Base-by-base conservation (phyloP, 2,888 invertebrate genomes). In the Cataglyphis cursor region DNA sequence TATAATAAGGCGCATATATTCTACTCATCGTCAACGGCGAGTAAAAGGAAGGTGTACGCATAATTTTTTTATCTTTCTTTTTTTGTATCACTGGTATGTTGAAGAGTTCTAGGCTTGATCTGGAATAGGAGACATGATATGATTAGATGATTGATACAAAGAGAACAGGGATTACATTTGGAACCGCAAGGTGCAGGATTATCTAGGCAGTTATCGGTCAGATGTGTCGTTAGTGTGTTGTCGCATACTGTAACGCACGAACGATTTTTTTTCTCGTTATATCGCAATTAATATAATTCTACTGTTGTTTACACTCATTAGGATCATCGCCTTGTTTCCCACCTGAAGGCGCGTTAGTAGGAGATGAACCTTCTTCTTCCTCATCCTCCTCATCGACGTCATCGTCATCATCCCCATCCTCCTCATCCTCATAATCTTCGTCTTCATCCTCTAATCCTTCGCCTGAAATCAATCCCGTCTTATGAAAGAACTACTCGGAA, bases 281-380 rank as follows among this genome's bases (percentile, higher is more conserved):
- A 75, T 87, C 61, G 38, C 57, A 76, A 61, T 81, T 78, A 78
- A 85, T 89, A 81, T 85, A 83, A 88, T 87, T 92, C 95, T 97
- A 97, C 95, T 97, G 97, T 92, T 97, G 97, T 94, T 97, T 97
- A 96, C 97, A 97, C 91, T 97, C 97, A 87, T 96, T 96, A 82
- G 96, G 96, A 93, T 90, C 84, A 59, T 85, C 87, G 84, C 89
- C 85, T 54, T 85, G 88, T 84, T 84, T 51, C 91, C 95, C 95
- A 93, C 87, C 95, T 93, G 95, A 95, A 91, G 95, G 92, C 83
- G 95, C 95, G 80, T 95, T 94, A 3, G 95, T 95, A 88, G 89
- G 88, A 54, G 96, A 96, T 78, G 96, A 96, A 57, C 96, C 96
- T 65, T 96, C 96, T 85, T 96, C 96, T 87, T 97, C 97, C 82